Conservation (phyloP, 2,113 vertebrate genomes). For the Nesospiza acunhae region DNA sequence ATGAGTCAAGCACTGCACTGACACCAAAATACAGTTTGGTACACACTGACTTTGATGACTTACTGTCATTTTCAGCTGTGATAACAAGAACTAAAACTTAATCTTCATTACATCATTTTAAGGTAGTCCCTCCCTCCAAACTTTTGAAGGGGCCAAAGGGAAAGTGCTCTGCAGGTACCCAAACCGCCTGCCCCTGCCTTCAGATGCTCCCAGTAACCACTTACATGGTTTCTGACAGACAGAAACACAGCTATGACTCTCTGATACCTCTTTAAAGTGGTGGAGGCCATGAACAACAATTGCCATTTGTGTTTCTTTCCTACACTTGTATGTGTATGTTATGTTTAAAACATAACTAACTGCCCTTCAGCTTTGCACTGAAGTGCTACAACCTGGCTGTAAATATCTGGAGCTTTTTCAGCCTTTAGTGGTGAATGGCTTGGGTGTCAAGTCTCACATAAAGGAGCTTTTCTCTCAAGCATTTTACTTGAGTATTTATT, state of each 20-base stretch:
- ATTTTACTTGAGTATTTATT: background rate
- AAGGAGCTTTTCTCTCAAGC: conserved; percentile 2
- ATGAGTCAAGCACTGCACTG: background rate
- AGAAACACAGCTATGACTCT: background rate
- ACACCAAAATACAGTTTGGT: background rate
- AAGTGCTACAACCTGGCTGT: background rate
- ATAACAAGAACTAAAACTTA: background rate
- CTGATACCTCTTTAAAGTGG: background rate
- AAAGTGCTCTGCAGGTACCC: background rate
- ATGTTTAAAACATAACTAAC: background rate
- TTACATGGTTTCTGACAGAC: background rate
- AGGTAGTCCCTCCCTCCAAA: background rate
- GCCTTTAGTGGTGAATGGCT: background rate
- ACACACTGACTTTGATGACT: background rate
- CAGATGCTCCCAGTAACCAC: background rate
- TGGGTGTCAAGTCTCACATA: background rate
- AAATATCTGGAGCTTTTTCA: background rate
- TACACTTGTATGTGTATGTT: accelerated
- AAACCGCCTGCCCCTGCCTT: background rate
- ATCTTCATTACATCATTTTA: background rate
- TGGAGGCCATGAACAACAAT: background rate
- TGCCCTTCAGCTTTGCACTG: background rate
- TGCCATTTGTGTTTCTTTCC: background rate
- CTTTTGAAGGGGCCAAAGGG: background rate
- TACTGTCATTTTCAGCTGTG: background rate